Evolutionary conservation across 1,140 invertebrate species (phyloP).

Genomic region (Chlorops oryzae): DNA sequence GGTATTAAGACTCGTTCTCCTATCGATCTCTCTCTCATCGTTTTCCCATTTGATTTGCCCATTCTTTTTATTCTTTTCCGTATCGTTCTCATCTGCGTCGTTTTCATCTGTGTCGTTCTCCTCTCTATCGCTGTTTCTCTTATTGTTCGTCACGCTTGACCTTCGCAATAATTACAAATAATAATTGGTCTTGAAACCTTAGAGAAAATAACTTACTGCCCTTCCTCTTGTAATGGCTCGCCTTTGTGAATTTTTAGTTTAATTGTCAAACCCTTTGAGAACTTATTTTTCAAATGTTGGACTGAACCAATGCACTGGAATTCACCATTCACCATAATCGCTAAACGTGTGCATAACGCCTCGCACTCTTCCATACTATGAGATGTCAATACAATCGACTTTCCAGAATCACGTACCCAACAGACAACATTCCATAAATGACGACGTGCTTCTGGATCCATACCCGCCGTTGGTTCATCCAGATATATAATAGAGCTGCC

Average conservation of each 20-base stretch:
- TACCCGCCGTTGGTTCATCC: conserved; percentile 72
- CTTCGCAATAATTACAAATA: too few species aligned
- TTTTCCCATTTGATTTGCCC: too few species aligned
- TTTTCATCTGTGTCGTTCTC: too few species aligned
- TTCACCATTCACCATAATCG: conserved; percentile 80
- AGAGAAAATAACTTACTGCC: too few species aligned
- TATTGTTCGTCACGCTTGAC: too few species aligned
- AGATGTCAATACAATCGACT: conserved; percentile 66
- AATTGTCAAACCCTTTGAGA: conserved; percentile 56
- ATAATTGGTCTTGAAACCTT: too few species aligned
- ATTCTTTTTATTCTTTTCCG: too few species aligned
- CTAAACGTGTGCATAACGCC: conserved; percentile 71
- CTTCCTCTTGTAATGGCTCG: too few species aligned
- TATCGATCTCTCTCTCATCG: too few species aligned
- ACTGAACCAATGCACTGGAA: conserved; percentile 61
- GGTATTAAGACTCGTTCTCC: too few species aligned
- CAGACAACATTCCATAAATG: conserved; percentile 67
- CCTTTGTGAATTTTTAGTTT: conserved; percentile 16
- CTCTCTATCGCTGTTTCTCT: too few species aligned
- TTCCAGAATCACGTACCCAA: conserved; percentile 53
- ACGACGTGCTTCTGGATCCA: conserved; percentile 72
- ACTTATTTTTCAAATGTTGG: conserved; percentile 61
- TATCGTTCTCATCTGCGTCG: too few species aligned
- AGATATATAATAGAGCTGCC: conserved; percentile 80
- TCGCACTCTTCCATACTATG: conserved; percentile 81